Evolutionary conservation across 1,140 invertebrate genomes (phyloP).

Genomic region (Drosophila tristis): DNA sequence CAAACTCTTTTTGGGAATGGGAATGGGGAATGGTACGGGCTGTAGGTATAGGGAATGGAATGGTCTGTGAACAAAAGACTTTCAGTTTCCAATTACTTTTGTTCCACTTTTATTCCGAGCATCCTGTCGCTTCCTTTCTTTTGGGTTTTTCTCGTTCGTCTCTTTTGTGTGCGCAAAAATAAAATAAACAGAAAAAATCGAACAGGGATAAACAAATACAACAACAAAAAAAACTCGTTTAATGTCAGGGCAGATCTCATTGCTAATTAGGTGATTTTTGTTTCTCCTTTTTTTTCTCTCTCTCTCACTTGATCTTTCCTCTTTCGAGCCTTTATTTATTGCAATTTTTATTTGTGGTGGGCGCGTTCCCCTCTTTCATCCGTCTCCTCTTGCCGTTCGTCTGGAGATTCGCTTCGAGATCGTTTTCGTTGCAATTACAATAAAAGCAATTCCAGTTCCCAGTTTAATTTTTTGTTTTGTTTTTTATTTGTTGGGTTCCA

Average conservation of each 20-base stretch:
- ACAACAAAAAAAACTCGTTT: conserved; percentile 44
- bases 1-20: too few species aligned
- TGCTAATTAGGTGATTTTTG: conserved; percentile 58
- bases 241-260: conserved; percentile 40
- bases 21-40: too few species aligned
- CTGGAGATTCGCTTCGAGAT: conserved; percentile 8
- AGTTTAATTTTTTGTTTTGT: neutral
- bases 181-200: neutral
- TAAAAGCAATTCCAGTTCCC: conserved; percentile 51
- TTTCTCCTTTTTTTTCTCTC: conserved; percentile 9
- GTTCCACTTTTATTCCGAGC: conserved; percentile 32
- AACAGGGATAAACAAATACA: neutral
- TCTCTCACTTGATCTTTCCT: conserved; percentile 32
- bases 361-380: conserved; percentile 19
- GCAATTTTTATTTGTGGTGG: conserved; percentile 32
- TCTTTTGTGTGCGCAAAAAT: too few species aligned
- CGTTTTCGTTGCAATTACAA: conserved; percentile 58
- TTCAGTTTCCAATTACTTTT: conserved; percentile 61
- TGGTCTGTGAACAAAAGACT: conserved; percentile 51
- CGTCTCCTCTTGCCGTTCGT: conserved; percentile 10
- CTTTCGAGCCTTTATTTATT: conserved; percentile 51
- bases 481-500: too few species aligned
- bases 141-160: neutral
- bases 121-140: conserved; percentile 56
- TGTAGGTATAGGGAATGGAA: neutral